Conservation (phyloP, 1,140 invertebrate genomes). For the Ruditapes philippinarum region DNA sequence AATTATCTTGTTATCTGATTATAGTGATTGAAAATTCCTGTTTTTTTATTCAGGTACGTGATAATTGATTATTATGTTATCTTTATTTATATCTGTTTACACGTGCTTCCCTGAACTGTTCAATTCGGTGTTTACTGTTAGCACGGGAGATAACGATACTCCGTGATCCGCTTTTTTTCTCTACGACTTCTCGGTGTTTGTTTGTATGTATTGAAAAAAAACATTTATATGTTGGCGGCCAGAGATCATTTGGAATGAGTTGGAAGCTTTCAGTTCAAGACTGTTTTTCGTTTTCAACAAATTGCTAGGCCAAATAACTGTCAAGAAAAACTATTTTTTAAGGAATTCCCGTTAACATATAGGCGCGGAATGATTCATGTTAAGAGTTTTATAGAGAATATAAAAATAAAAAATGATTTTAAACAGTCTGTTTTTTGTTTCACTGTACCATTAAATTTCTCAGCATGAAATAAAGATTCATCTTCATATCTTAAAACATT, state of each 20-base stretch:
- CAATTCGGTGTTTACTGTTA: neutral
- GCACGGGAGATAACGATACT: neutral
- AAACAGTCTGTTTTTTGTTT: neutral
- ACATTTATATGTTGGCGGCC: neutral
- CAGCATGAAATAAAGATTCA: neutral
- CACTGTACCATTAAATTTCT: slow-evolving; percentile 5
- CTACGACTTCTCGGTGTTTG: neutral
- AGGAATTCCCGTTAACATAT: neutral
- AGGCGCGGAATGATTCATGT: slow-evolving; percentile 12
- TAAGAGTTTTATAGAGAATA: neutral
- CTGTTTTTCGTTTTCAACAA: neutral
- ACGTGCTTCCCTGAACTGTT: neutral
- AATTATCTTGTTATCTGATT: too few species aligned
- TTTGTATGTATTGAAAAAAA: slow-evolving; percentile 24
- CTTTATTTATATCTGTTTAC: neutral
- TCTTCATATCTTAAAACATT: neutral
- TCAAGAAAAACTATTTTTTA: neutral
- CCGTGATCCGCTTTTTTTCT: too few species aligned
- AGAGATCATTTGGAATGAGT: neutral
- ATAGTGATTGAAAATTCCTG: neutral
- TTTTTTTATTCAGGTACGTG: slow-evolving; percentile 5
- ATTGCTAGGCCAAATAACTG: slow-evolving; percentile 22
- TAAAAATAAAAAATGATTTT: neutral
- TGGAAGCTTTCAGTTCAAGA: neutral
- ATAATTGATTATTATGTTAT: slow-evolving; percentile 3